These are phyloP conservation scores for Actinia equina DNA, from an alignment of 64 coral and sea anemone species.

Conservation along the genomic window DNA sequence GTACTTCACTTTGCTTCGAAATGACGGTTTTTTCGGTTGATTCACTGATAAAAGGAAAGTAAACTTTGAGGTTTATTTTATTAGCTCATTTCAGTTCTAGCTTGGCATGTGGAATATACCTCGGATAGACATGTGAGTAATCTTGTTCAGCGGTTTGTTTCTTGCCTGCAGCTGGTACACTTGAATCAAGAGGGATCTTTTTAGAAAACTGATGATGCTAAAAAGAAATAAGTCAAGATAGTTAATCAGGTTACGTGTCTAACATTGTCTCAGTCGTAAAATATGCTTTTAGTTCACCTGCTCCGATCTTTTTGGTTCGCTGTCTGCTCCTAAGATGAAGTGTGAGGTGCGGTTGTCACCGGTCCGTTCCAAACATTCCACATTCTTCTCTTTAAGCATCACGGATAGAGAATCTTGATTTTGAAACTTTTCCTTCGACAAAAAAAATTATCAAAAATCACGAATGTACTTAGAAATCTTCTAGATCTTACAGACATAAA, in stretches of 20 bases:
- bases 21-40: constrained; percentile 23
- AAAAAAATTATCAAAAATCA: too few relatives aligned
- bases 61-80: neutral
- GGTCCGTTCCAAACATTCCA: constrained; percentile 54
- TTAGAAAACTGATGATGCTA: constrained; percentile 69
- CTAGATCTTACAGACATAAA: neutral
- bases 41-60: constrained; percentile 37
- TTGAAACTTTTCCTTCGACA: constrained; percentile 6
- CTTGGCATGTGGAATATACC: constrained; percentile 25
- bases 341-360: constrained; percentile 67
- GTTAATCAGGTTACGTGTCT: neutral
- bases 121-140: constrained; percentile 70
- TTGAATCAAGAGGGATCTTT: constrained; percentile 49
- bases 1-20: too few relatives aligned
- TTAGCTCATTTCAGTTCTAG: constrained; percentile 25
- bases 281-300: constrained; percentile 29
- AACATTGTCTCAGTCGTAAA: neutral
- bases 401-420: neutral
- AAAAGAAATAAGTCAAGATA: neutral
- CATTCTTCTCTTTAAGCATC: constrained; percentile 37
- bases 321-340: constrained; percentile 71
- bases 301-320: constrained; percentile 48
- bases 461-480: too few relatives aligned
- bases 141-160: constrained; percentile 54
- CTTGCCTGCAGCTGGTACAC: constrained; percentile 68